Conservation (phyloP, 2,797 vertebrate genomes). For the Poecilia picta region DNA sequence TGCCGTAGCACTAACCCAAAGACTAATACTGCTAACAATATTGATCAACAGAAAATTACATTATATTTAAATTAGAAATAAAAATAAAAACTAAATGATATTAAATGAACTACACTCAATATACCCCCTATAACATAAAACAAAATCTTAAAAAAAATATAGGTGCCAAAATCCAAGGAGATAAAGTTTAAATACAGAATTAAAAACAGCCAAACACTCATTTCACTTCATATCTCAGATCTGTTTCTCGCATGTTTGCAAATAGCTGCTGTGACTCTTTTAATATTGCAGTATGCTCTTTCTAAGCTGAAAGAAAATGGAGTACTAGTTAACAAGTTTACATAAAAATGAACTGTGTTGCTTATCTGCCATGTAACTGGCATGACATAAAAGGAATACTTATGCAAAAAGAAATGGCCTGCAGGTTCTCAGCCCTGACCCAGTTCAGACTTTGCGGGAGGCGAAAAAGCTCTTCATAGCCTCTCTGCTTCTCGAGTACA, state of each 20-base stretch:
- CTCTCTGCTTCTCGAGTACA: conserved; percentile 46
- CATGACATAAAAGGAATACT: conserved; percentile 68
- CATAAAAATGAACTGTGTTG: conserved; percentile 62
- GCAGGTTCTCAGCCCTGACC: conserved; percentile 65
- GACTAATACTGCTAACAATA: not conserved
- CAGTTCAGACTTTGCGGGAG: conserved; percentile 69
- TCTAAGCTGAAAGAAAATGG: conserved; percentile 19
- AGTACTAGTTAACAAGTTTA: conserved; percentile 55
- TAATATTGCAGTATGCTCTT: conserved; percentile 7
- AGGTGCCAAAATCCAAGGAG: not conserved
- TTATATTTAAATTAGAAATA: not conserved
- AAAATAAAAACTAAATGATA: not conserved
- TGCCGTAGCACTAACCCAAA: not conserved
- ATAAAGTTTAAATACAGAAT: not conserved
- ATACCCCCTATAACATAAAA: not conserved
- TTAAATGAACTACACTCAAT: not conserved
- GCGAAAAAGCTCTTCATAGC: conserved; percentile 56
- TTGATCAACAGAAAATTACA: not conserved
- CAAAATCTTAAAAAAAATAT: not conserved
- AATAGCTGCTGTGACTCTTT: not conserved
- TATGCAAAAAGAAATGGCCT: conserved; percentile 71
- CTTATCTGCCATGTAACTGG: conserved; percentile 61
- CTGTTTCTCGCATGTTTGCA: not conserved
- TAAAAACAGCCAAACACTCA: not conserved
- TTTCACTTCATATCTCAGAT: not conserved